Evolutionary conservation across 1,140 invertebrate genomes (phyloP), one percentile per base, ranked within the genome.

Genomic region (Lutraria rhynchaena): DNA sequence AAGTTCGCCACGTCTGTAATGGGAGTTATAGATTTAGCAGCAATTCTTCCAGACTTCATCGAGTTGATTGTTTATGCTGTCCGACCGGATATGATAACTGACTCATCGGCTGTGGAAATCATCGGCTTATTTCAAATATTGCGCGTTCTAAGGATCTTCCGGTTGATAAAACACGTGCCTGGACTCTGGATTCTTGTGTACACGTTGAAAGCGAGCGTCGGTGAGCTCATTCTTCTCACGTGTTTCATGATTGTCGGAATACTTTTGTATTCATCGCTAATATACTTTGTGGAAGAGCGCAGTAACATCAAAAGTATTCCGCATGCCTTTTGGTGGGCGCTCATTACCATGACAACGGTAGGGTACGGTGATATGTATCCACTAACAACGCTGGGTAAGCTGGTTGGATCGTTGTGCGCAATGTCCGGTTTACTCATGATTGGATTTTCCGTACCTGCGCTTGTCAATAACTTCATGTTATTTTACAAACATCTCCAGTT

Each of bases 351-450:
- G 91, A 93, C 92, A 60, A 93, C 92, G 0, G 92, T 93, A 13
- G 93, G 93, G 5, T 93, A 93, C 82, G 93, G 93, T 24, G 93
- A 93, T 80, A 82, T 75, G 70, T 87, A 88, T 69, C 91, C 91
- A 7, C 85, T 71, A n/a, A 83, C 88, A 5, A 33, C 61, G 0
- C 46, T 58, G 0, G 90, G 90, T 22, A 89, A 90, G 58, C 29
- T 89, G 9, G 73, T 91, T 46, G 91, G 89, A 0, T 78, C 83
- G 0, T 17, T 87, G n/a, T 86, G 98, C 95, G 98, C 98, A 95
- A 97, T 99, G 94, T 98, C 97, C 95, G 98, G 98, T 94, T 97
- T 99, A 93, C 95, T 99, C 95, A 97, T 99, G 95, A 97, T 99
- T 95, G 98, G 76, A 5, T 80, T 80, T n/a, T 69, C 76, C 7